A percentile compares a stretch with the other conserved stretches of the same genome.
Evolutionary conservation across 2,888 invertebrate species (phyloP).

Genomic region (Sisyra terminalis): DNA sequence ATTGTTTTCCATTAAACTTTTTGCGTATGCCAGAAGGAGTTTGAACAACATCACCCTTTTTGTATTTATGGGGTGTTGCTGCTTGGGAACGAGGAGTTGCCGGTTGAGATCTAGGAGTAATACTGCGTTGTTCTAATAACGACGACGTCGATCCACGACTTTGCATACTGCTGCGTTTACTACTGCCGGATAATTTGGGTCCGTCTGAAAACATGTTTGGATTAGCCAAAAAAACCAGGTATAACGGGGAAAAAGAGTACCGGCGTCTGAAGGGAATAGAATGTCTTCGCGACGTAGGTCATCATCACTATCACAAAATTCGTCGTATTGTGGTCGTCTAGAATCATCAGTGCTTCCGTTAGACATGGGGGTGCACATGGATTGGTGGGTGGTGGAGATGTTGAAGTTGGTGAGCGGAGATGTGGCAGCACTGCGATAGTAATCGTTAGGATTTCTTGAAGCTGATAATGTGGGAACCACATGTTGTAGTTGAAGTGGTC

Average conservation of each 20-base stretch:
- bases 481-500: slow-evolving; percentile 22
- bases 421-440: slow-evolving; percentile 37
- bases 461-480: slow-evolving; percentile 22
- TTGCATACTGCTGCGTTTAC: slow-evolving; percentile 81
- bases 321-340: slow-evolving; percentile 49
- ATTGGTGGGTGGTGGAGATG: slow-evolving; percentile 26
- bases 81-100: slow-evolving; percentile 88
- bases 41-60: slow-evolving; percentile 92
- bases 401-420: slow-evolving; percentile 37
- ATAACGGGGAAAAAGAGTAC: slow-evolving; percentile 22
- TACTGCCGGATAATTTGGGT: slow-evolving; percentile 58
- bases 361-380: slow-evolving; percentile 36
- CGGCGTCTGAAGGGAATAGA: slow-evolving; percentile 61
- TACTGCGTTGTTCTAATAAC: slow-evolving; percentile 60
- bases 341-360: slow-evolving; percentile 46
- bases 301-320: slow-evolving; percentile 77
- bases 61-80: slow-evolving; percentile 87
- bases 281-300: slow-evolving; percentile 77
- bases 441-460: slow-evolving; percentile 21
- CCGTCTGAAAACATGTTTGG: no score
- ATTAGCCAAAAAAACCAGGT: no score
- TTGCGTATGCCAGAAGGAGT: slow-evolving; percentile 92
- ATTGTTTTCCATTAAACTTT: slow-evolving; percentile 99
- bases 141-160: slow-evolving; percentile 85
- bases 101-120: slow-evolving; percentile 80